Evolutionary conservation across 2,113 vertebrate genomes (phyloP).

Genomic region (Podiceps cristatus): DNA sequence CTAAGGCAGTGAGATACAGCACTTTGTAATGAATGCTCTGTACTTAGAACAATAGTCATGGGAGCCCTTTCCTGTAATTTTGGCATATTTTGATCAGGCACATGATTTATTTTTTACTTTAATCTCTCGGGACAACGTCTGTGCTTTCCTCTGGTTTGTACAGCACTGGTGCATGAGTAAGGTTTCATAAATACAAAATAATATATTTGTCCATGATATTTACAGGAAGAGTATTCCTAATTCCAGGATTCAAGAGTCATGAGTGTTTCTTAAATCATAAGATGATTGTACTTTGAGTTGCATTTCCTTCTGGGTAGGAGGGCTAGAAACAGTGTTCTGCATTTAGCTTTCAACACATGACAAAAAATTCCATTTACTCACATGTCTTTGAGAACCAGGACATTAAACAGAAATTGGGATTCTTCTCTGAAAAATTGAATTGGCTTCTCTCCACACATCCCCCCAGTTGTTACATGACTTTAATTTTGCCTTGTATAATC

Average conservation of each 20-base stretch:
- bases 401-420: not conserved
- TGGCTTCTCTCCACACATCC: not conserved
- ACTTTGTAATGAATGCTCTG: not conserved
- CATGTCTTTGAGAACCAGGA: not conserved
- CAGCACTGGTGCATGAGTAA: not conserved
- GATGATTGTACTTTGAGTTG: not conserved
- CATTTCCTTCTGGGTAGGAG: not conserved
- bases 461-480: not conserved
- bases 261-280: not conserved
- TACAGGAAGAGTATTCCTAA: not conserved
- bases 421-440: not conserved
- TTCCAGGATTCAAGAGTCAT: not conserved
- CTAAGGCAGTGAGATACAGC: not conserved
- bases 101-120: slow-evolving; percentile 19
- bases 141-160: slow-evolving; percentile 20
- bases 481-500: not conserved
- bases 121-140: not conserved
- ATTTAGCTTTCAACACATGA: not conserved
- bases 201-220: not conserved
- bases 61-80: not conserved
- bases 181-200: slow-evolving; percentile 9
- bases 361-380: not conserved
- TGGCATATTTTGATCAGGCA: not conserved
- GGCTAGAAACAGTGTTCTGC: not conserved
- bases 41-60: not conserved